Percentiles rank a stretch among this genome's conserved stretches.
Conservation (phyloP, 1,140 invertebrate species). For the Tetramorium parvispinum region DNA sequence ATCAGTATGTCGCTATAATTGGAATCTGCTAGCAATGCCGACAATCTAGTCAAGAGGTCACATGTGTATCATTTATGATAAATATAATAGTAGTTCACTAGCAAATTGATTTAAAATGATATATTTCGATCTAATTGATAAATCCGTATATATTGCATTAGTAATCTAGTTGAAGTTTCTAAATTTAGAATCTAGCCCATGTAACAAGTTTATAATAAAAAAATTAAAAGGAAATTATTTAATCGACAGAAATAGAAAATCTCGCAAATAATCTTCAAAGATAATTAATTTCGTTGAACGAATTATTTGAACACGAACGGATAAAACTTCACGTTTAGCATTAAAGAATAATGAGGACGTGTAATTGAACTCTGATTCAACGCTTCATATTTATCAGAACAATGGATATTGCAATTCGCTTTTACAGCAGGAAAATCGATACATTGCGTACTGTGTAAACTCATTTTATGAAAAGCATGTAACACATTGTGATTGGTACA, state of each 20-base stretch:
- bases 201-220: neutral
- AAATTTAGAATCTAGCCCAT: neutral
- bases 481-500: neutral
- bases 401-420: conserved; percentile 18
- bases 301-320: neutral
- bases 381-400: conserved; percentile 7
- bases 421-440: neutral
- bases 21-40: conserved; percentile 2
- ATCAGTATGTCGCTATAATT: neutral
- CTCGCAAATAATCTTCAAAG: neutral
- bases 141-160: neutral
- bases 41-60: neutral
- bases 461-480: neutral
- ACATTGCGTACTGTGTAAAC: neutral
- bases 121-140: neutral
- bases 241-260: neutral
- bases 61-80: neutral
- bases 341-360: conserved; percentile 6
- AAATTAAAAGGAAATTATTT: neutral
- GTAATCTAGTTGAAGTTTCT: neutral
- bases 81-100: neutral
- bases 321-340: conserved; percentile 2
- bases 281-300: neutral
- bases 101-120: neutral
- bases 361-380: conserved; percentile 19